Percentiles rank a stretch among this genome's conserved stretches.
These are phyloP conservation scores for Colossoma macropomum DNA, from an alignment of 2,113 vertebrate genomes.

Conservation along the genomic window DNA sequence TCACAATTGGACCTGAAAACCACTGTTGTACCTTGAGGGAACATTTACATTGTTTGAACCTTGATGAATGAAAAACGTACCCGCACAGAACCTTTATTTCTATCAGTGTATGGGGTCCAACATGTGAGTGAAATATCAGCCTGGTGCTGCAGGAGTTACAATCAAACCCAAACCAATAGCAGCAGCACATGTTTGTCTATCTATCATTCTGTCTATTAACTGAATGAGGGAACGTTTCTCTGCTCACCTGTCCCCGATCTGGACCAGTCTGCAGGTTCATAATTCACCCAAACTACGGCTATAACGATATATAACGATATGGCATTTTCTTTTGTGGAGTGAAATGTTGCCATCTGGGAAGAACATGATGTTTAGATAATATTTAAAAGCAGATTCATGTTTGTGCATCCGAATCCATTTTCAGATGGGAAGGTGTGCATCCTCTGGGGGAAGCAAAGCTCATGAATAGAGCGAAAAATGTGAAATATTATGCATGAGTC, in stretches of 20 bases:
- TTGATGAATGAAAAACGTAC: too few species aligned
- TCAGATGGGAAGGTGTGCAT: not conserved
- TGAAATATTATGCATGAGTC: slow-evolving; percentile 7
- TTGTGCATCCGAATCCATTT: not conserved
- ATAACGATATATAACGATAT: not conserved
- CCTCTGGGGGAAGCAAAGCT: not conserved
- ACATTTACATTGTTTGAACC: too few species aligned
- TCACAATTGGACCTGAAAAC: too few species aligned
- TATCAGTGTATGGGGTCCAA: too few species aligned
- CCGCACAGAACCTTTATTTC: too few species aligned
- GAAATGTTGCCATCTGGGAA: slow-evolving; percentile 7
- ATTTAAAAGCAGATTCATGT: slow-evolving; percentile 9
- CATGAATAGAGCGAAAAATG: slow-evolving; percentile 4
- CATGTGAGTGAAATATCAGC: too few species aligned
- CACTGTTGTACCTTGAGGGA: too few species aligned
- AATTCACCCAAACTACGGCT: not conserved
- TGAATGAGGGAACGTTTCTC: too few species aligned
- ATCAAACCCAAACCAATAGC: not conserved
- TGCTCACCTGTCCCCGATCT: not conserved
- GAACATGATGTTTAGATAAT: slow-evolving; percentile 2
- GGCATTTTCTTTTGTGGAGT: not conserved
- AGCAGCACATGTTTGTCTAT: not conserved
- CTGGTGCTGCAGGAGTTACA: too few species aligned
- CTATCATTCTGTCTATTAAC: not conserved
- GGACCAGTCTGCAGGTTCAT: not conserved